A percentile compares a stretch with the other conserved stretches of the same genome.
phyloP scores from a whole-genome alignment of 2,888 invertebrate species.

The Noctua janthina region DNA sequence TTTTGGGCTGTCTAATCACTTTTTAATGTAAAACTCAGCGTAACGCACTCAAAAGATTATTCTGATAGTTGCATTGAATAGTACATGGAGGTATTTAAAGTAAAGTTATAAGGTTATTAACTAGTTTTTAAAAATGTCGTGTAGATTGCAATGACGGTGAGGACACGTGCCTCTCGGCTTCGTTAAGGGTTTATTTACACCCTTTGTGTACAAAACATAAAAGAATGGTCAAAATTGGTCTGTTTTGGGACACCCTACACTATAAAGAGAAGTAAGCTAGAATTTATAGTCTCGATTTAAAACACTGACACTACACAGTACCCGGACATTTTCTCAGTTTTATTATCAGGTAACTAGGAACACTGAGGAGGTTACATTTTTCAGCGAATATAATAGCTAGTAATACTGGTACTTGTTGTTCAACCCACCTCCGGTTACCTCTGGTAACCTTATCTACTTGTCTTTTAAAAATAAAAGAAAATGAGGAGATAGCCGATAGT shows the following conservation, averaged over 20 bases:
- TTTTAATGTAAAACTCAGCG: no score
- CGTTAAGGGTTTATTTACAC: no score
- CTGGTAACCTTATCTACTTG: conserved; percentile 22
- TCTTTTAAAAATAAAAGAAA: conserved; percentile 28
- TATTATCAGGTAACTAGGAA: conserved; percentile 39
- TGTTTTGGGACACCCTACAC: conserved; percentile 5
- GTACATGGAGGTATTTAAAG: no score
- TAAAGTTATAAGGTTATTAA: no score
- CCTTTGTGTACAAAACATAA: neutral
- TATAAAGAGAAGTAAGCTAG: neutral
- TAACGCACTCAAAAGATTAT: no score
- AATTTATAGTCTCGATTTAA: conserved; percentile 52
- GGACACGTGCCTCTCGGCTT: no score
- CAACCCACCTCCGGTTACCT: conserved; percentile 16
- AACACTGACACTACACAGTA: conserved; percentile 33
- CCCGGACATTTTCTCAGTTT: conserved; percentile 27
- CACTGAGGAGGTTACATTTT: conserved; percentile 48
- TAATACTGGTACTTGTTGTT: conserved; percentile 29
- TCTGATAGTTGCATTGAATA: no score
- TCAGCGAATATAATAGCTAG: conserved; percentile 39
- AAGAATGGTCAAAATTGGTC: neutral
- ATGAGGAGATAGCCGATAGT: conserved; percentile 17
- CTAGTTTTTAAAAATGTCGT: no score
- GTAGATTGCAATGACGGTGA: no score
- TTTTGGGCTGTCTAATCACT: no score